Percentiles rank a stretch among this genome's conserved stretches.
phyloP scores from a whole-genome alignment of 2,113 vertebrate species.

The Dipodomys spectabilis region DNA sequence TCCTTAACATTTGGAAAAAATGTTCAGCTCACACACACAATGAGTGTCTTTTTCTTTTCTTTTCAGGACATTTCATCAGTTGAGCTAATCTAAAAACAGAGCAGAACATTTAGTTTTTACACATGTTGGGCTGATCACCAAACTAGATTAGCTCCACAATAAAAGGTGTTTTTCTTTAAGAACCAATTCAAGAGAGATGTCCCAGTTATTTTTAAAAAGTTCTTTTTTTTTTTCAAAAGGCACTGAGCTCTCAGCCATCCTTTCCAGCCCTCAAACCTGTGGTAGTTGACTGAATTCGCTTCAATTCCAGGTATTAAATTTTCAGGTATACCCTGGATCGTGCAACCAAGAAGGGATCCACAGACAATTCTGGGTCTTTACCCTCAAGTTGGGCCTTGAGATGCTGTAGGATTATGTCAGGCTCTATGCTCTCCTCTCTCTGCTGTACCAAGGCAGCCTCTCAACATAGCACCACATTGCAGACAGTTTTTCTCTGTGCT shows the following conservation, averaged over 20 bases:
- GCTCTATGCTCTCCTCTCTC: background rate
- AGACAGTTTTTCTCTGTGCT: background rate
- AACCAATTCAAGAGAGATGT: background rate
- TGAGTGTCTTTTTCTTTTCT: background rate
- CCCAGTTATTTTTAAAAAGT: background rate
- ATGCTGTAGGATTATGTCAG: background rate
- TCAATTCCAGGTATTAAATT: background rate
- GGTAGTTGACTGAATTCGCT: background rate
- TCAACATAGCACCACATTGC: background rate
- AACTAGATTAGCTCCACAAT: background rate
- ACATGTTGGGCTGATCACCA: conserved; percentile 22
- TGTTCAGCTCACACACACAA: background rate
- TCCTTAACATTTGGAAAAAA: conserved; percentile 5
- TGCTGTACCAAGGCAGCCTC: accelerated
- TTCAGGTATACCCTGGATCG: background rate
- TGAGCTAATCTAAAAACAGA: conserved; percentile 19
- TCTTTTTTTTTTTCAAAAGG: background rate
- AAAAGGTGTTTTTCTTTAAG: background rate
- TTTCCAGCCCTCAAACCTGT: background rate
- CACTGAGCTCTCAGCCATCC: background rate
- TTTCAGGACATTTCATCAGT: background rate
- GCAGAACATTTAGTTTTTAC: conserved; percentile 20
- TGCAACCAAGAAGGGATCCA: background rate
- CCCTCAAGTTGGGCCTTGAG: accelerated
- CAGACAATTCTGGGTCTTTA: background rate